Conservation (phyloP, 1,140 invertebrate genomes). For the Micrasema longulum region DNA sequence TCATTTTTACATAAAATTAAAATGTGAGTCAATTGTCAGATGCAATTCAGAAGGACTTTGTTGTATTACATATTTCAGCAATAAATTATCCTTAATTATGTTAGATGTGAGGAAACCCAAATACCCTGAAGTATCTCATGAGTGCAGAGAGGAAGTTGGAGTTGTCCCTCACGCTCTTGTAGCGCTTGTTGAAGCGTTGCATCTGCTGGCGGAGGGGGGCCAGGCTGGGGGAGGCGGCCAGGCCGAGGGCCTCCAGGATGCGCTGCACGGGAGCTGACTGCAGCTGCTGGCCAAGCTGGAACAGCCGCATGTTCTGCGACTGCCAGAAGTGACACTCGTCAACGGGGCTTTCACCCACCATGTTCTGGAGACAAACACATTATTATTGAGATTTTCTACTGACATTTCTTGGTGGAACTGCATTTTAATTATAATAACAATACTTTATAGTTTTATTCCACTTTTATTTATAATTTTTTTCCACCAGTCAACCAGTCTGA, state of each 20-base stretch:
- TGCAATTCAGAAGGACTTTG: no score
- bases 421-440: no score
- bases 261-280: constrained; percentile 76
- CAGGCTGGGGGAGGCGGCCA: constrained; percentile 56
- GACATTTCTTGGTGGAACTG: no score
- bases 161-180: constrained; percentile 86
- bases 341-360: constrained; percentile 79
- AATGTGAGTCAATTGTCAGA: no score
- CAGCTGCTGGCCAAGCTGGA: constrained; percentile 83
- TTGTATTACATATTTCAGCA: no score
- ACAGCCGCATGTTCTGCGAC: constrained; percentile 79
- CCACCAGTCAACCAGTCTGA: no score
- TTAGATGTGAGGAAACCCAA: no score
- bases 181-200: constrained; percentile 75
- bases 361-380: constrained; percentile 58
- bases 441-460: no score
- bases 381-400: no score
- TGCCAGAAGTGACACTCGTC: constrained; percentile 88
- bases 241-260: constrained; percentile 65
- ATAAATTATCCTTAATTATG: no score
- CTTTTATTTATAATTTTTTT: no score
- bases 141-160: constrained; percentile 85
- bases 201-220: constrained; percentile 57
- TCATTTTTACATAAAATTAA: no score
- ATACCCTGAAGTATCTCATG: constrained; percentile 81